These are phyloP conservation scores for Drosophila anomalipes DNA, from an alignment of 2,888 invertebrate species.

Conservation along the genomic window DNA sequence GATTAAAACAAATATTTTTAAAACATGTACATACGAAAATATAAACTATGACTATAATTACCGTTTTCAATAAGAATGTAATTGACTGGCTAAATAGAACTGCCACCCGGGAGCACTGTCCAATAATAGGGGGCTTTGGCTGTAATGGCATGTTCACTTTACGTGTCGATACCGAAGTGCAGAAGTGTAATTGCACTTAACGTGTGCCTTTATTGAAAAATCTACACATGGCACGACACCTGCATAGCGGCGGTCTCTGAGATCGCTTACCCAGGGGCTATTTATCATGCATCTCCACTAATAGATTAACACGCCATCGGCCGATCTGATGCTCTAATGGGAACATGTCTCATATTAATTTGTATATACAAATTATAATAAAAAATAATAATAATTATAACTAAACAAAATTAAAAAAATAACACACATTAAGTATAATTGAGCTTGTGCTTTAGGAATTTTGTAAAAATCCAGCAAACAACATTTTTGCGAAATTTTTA, in stretches of 20 bases:
- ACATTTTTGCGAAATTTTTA: background rate
- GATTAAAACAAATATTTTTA: slow-evolving; percentile 8
- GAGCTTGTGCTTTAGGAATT: too few relatives aligned
- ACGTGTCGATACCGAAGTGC: slow-evolving; percentile 60
- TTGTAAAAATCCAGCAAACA: background rate
- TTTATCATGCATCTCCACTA: slow-evolving; percentile 10
- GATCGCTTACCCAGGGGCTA: slow-evolving; percentile 34
- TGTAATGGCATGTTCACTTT: slow-evolving; percentile 39
- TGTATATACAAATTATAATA: too few relatives aligned
- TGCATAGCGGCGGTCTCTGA: slow-evolving; percentile 41
- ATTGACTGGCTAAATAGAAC: background rate
- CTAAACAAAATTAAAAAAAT: too few relatives aligned
- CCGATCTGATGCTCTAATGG: background rate
- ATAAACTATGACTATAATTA: slow-evolving; percentile 9
- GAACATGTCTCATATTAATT: background rate
- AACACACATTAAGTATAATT: too few relatives aligned
- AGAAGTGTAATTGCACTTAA: slow-evolving; percentile 56
- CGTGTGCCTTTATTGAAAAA: slow-evolving; percentile 53
- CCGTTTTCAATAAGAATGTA: background rate
- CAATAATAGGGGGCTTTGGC: background rate
- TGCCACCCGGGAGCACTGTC: background rate
- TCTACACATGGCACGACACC: slow-evolving; percentile 51
- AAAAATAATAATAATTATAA: too few relatives aligned
- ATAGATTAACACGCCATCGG: slow-evolving; percentile 4
- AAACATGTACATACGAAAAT: slow-evolving; percentile 44